These are phyloP conservation scores for Ictalurus furcatus DNA, from an alignment of 2,113 vertebrate genomes.

Conservation along the genomic window DNA sequence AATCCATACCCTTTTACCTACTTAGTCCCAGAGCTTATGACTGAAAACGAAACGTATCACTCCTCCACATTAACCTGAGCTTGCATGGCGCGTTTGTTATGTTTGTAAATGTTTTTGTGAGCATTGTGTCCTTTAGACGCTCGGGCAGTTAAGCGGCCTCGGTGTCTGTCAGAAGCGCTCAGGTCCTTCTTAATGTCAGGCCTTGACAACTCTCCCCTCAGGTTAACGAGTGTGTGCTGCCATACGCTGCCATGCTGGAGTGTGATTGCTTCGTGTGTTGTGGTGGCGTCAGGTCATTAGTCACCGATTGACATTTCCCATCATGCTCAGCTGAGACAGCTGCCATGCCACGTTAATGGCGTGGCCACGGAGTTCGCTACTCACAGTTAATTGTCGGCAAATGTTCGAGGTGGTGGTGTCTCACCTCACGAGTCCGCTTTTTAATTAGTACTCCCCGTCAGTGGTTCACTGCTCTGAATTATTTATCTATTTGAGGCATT, in stretches of 20 bases:
- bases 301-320: constrained; percentile 47
- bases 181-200: constrained; percentile 31
- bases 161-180: constrained; percentile 44
- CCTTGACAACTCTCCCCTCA: constrained; percentile 41
- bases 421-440: constrained; percentile 35
- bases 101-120: constrained; percentile 31
- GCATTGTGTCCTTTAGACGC: constrained; percentile 30
- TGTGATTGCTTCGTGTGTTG: constrained; percentile 7
- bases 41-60: not conserved
- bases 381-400: constrained; percentile 49
- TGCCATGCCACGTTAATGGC: constrained; percentile 35
- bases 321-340: constrained; percentile 35
- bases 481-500: constrained; percentile 42
- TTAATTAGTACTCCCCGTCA: constrained; percentile 47
- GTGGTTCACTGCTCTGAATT: constrained; percentile 32
- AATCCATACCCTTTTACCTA: constrained; percentile 5
- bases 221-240: constrained; percentile 47
- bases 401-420: constrained; percentile 44
- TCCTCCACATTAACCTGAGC: constrained; percentile 3
- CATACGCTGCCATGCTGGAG: constrained; percentile 17
- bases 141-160: constrained; percentile 26
- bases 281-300: constrained; percentile 8
- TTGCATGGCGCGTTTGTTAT: constrained; percentile 6
- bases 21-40: not conserved
- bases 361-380: constrained; percentile 18